Conservation (phyloP, 2,113 vertebrate genomes). For the Chaenogobius annularis region DNA sequence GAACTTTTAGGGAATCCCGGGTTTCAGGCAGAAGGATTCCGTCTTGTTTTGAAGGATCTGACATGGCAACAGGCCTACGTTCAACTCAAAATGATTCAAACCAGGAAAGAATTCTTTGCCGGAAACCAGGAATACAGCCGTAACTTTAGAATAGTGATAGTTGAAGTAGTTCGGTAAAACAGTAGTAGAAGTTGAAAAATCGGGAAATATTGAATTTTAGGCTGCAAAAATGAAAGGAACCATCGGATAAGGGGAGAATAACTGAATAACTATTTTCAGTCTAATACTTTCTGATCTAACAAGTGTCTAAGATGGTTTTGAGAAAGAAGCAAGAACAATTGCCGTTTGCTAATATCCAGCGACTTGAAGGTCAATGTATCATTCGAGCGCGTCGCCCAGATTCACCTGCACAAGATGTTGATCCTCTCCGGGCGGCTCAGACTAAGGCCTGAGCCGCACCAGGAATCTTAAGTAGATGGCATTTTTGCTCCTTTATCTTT, state of each 20-base stretch:
- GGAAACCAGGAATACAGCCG: too few relatives aligned
- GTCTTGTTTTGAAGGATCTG: too few relatives aligned
- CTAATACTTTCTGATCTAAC: slow-evolving; percentile 7
- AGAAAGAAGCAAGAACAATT: slow-evolving; percentile 16
- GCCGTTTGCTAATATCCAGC: slow-evolving; percentile 31
- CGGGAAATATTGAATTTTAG: background rate
- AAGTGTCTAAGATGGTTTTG: slow-evolving; percentile 29
- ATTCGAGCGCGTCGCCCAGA: slow-evolving; percentile 41
- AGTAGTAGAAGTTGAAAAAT: background rate
- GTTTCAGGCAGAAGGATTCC: too few relatives aligned
- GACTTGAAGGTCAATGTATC: slow-evolving; percentile 62
- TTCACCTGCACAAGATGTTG: slow-evolving; percentile 49
- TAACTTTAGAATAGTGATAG: too few relatives aligned
- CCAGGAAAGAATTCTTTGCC: too few relatives aligned
- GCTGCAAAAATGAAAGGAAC: background rate
- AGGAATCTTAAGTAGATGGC: slow-evolving; percentile 53
- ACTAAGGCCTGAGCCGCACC: slow-evolving; percentile 15
- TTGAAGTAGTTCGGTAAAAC: too few relatives aligned
- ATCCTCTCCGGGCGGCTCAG: slow-evolving; percentile 34
- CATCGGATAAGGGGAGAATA: background rate
- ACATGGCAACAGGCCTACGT: too few relatives aligned
- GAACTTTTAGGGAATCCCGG: too few relatives aligned
- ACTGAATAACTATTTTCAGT: background rate
- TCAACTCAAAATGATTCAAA: too few relatives aligned
- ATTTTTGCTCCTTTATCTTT: slow-evolving; percentile 51